Evolutionary conservation across 2,888 invertebrate genomes (phyloP).

Genomic region (Lycia hirtaria): DNA sequence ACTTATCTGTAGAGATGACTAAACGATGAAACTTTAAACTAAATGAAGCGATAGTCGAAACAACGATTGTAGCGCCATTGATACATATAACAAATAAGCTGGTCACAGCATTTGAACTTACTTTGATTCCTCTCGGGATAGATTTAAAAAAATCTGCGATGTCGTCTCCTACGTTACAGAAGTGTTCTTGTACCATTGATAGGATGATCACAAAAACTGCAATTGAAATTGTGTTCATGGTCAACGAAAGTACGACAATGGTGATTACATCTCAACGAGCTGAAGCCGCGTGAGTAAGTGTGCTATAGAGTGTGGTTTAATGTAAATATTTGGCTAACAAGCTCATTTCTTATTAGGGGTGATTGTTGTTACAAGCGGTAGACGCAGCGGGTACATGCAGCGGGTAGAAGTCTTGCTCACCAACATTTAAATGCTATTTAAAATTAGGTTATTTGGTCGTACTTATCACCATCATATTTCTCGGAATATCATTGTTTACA

Average conservation of each 20-base stretch:
- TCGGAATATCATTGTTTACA: too few species aligned
- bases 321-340: conserved; percentile 5
- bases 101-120: too few species aligned
- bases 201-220: not conserved
- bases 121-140: not conserved
- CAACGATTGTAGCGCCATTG: too few species aligned
- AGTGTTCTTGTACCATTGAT: not conserved
- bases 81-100: too few species aligned
- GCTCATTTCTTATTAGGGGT: not conserved
- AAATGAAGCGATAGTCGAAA: too few species aligned
- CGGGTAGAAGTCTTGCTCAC: too few species aligned
- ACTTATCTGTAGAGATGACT: too few species aligned
- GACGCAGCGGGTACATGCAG: not conserved
- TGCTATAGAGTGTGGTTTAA: not conserved
- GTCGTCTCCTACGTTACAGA: not conserved
- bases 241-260: not conserved
- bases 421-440: too few species aligned
- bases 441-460: too few species aligned
- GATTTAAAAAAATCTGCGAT: not conserved
- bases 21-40: too few species aligned
- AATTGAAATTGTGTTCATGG: not conserved
- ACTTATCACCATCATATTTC: too few species aligned
- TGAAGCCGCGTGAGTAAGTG: not conserved
- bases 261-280: not conserved
- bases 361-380: not conserved